Evolutionary conservation across 2,888 invertebrate genomes (phyloP), one percentile per base, ranked within the genome.

Genomic region (Dastarcus helophoroides): DNA sequence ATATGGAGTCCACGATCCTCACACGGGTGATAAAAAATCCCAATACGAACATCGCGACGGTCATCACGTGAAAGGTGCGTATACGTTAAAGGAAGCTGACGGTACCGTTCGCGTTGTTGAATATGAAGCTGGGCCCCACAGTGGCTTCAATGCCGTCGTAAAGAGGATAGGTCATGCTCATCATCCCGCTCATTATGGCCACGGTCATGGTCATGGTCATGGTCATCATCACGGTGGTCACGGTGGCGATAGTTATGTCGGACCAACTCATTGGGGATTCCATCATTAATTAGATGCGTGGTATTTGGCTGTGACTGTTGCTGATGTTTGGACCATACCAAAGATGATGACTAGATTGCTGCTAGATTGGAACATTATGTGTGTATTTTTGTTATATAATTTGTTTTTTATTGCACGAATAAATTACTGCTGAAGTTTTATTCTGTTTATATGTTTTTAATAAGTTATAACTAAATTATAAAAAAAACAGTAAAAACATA

Each of bases 91-190:
- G 15, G 58, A 60, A 39, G 51, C 60, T 15, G 61, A 60, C 41
- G 60, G 60, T 35, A 58, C 58, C 32, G 48, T 47, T 9, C 48
- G 60, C n/a, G 45, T 54, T 3, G 60, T 60, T n/a, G 52, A 60
- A 34, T 60, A 61, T 43, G 49, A 44, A 15, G 46, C 55, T n/a
- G 53, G 48, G 31, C 47, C 48, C 19, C 47, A 57, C 21, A 40
- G 39, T 12, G 57, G 57, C 10, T 56, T 56, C 44, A 52, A 54
- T 32, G 57, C 56, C 11, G 50, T 51, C 11, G 56, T 56, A 2
- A 43, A 47, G 24, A 48, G 49, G 33, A 46, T 51, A 6, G 56
- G 56, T 14, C 51, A 55, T 37, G 53, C 54, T 13, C 41, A 41
- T 22, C 55, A 55, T 39, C 55, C 54, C 3, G 46, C 46, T 14